A percentile compares a stretch with the other conserved stretches of the same genome.
These are phyloP conservation scores for Pocillopora damicornis DNA, from an alignment of 64 coral and sea anemone genomes.

Conservation along the genomic window DNA sequence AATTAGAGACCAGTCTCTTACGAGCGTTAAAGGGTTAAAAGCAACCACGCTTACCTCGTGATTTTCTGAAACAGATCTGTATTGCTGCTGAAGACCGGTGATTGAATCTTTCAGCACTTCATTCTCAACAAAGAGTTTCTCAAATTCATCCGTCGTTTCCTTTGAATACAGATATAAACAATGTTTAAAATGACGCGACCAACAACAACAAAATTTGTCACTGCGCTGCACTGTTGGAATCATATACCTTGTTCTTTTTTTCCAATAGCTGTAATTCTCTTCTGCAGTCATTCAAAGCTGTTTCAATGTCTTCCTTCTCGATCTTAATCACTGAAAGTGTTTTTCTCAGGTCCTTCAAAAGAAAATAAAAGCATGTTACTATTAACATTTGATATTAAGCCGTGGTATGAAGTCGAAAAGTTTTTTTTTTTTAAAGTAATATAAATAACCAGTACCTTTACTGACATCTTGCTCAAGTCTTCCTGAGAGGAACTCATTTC, in stretches of 20 bases:
- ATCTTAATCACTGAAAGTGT: slow-evolving; percentile 54
- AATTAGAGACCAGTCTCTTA: too few relatives aligned
- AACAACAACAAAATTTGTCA: neutral
- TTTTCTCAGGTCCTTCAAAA: slow-evolving; percentile 67
- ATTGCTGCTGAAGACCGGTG: slow-evolving; percentile 17
- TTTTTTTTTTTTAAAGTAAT: neutral
- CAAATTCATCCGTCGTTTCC: slow-evolving; percentile 54
- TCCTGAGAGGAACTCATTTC: slow-evolving; percentile 78
- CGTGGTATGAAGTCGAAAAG: too few relatives aligned
- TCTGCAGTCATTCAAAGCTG: slow-evolving; percentile 65
- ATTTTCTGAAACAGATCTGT: slow-evolving; percentile 36
- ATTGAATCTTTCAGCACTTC: slow-evolving; percentile 50
- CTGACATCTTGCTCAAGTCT: slow-evolving; percentile 71
- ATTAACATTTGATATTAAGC: too few relatives aligned
- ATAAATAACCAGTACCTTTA: slow-evolving; percentile 51
- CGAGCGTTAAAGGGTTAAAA: neutral
- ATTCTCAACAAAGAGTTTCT: slow-evolving; percentile 57
- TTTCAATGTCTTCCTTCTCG: slow-evolving; percentile 69
- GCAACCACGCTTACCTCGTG: slow-evolving; percentile 28
- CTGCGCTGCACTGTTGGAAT: neutral
- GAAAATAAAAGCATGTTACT: neutral
- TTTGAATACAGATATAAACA: slow-evolving; percentile 8
- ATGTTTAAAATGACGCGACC: neutral
- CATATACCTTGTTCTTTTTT: slow-evolving; percentile 73
- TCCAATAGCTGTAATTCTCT: slow-evolving; percentile 70